Evolutionary conservation across 53 echinoderm and acorn worm species (phyloP).

Genomic region (Actinopyga echinites): DNA sequence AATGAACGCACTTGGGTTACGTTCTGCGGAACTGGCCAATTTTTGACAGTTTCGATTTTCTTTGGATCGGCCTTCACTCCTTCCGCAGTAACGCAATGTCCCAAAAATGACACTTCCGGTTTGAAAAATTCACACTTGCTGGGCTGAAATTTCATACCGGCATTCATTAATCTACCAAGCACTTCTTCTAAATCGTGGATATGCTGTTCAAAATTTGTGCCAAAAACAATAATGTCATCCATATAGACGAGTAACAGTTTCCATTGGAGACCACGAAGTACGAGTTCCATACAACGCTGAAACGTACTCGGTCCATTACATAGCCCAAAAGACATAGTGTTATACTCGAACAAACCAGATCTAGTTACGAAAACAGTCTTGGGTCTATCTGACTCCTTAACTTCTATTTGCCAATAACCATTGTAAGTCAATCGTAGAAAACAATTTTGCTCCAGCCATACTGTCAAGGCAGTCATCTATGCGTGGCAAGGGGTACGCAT

Average conservation of each 20-base stretch:
- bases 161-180: background rate
- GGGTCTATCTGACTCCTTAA: constrained; percentile 52
- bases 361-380: constrained; percentile 71
- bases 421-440: constrained; percentile 63
- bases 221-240: constrained; percentile 58
- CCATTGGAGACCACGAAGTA: constrained; percentile 68
- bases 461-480: constrained; percentile 64
- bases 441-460: constrained; percentile 58
- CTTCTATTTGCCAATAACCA: constrained; percentile 71
- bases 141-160: constrained; percentile 61
- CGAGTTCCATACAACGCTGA: constrained; percentile 56
- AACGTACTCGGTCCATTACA: constrained; percentile 56
- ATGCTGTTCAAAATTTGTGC: constrained; percentile 50
- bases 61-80: constrained; percentile 36
- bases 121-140: constrained; percentile 62
- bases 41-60: constrained; percentile 36
- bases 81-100: constrained; percentile 14
- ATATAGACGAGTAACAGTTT: constrained; percentile 59
- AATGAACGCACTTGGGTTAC: constrained; percentile 39
- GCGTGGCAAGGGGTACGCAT: constrained; percentile 49
- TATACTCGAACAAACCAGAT: constrained; percentile 61
- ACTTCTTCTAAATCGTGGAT: constrained; percentile 45
- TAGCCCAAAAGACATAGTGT: constrained; percentile 61
- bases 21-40: constrained; percentile 51
- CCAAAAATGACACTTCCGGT: constrained; percentile 47